Base-by-base conservation (phyloP, 2,113 vertebrate species). In the Drymodes brunneopygia region DNA sequence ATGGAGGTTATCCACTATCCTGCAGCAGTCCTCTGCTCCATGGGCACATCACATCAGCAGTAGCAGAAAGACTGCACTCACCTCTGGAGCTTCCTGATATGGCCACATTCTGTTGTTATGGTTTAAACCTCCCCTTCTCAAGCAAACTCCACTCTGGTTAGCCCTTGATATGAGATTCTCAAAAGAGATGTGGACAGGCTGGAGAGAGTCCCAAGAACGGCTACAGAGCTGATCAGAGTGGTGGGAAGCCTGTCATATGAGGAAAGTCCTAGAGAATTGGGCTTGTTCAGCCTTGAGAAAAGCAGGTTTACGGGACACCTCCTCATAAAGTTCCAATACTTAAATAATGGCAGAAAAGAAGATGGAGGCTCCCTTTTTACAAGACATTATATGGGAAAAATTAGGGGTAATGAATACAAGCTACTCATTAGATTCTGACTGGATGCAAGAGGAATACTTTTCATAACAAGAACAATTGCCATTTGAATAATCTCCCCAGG, bases 371-470 rank as follows among this genome's bases (percentile, higher is more conserved):
- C 10, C 25, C 17, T 48, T 48, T 74, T 69, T 19, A 42, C 14
- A 27, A 48, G 17, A 12, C 9, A n/a, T 75, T 40, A 9, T 11
- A 20, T 11, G 22, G 31, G 27, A 7, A 62, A 48, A 56, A 36
- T 33, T 18, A 31, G 5, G 4, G 14, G 2, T 31, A 48, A 35
- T 4, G 3, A 3, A 40, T 28, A 24, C 15, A 62, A 48, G 31
- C 70, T 42, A 42, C 22, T 69, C 0, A 3, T 10, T 7, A 54
- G 7, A 62, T 28, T 56, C 14, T 1, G 0, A 14, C 0, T 42
- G 9, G 25, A 75, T 10, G 27, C 10, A 48, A 82, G 31, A 62
- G 2, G 8, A 54, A 69, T 36, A 36, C 11, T 48, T 54, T 90
- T 77, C 12, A 33, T 47, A 42, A 16, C 7, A 9, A 47, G 17